Percentiles rank a stretch among this genome's conserved stretches.
phyloP scores from a whole-genome alignment of 1,140 invertebrate species.

The Drosophila lacteicornis region DNA sequence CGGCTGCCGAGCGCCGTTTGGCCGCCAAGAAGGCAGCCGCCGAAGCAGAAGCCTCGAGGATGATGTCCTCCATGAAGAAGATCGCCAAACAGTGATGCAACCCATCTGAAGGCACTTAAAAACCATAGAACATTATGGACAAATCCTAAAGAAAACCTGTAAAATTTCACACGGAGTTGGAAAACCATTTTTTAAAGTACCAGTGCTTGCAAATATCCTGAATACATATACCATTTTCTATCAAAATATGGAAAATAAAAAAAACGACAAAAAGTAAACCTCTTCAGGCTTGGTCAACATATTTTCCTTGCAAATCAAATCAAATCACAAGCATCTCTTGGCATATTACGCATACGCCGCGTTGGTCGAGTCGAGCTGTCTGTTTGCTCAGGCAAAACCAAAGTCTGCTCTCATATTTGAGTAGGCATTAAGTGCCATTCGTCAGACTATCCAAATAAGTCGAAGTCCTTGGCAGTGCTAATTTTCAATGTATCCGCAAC shows the following conservation, averaged over 20 bases:
- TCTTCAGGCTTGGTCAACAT: not conserved
- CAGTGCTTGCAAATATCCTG: not conserved
- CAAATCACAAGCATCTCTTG: not conserved
- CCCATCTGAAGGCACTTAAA: no score
- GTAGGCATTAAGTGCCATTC: constrained; percentile 48
- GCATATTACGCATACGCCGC: constrained; percentile 10
- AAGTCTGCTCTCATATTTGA: constrained; percentile 46
- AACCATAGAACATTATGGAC: not conserved
- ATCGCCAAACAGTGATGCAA: not conserved
- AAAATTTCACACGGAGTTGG: not conserved
- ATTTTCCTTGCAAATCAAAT: not conserved
- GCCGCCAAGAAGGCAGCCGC: constrained; percentile 42
- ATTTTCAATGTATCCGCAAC: constrained; percentile 19
- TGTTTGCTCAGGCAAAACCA: constrained; percentile 3
- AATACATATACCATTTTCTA: not conserved
- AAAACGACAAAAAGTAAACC: not conserved
- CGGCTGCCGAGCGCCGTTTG: constrained; percentile 49
- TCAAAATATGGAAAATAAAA: not conserved
- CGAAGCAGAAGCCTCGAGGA: not conserved
- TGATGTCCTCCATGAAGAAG: constrained; percentile 14
- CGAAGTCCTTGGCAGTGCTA: constrained; percentile 4
- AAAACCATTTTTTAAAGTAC: no score
- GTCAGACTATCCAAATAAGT: constrained; percentile 25
- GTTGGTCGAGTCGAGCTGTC: not conserved
- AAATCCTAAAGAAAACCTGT: not conserved